phyloP scores from a whole-genome alignment of 2,797 vertebrate genomes.

The Hydrolagus colliei region DNA sequence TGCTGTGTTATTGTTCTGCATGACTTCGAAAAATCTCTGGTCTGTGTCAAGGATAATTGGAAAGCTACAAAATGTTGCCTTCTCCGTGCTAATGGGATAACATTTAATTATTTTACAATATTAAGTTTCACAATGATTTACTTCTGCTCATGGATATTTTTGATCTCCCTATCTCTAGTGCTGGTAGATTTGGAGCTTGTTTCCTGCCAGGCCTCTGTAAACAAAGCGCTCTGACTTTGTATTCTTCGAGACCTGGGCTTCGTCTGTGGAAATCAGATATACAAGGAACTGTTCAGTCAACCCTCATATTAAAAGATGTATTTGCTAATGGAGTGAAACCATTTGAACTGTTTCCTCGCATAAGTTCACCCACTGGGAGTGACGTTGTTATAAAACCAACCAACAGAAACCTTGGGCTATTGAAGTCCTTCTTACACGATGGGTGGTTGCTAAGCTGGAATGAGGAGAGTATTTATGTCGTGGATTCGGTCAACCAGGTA shows the following conservation, averaged over 20 bases:
- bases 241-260: conserved; percentile 80
- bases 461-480: conserved; percentile 83
- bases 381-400: conserved; percentile 56
- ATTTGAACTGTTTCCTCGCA: conserved; percentile 78
- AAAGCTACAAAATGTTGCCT: no score
- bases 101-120: not conserved
- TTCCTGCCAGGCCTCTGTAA: conserved; percentile 93
- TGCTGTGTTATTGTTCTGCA: no score
- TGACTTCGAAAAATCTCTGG: no score
- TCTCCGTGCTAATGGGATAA: no score
- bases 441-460: conserved; percentile 95
- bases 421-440: conserved; percentile 77
- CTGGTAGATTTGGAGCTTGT: conserved; percentile 83
- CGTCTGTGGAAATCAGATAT: conserved; percentile 82
- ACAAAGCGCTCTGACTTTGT: conserved; percentile 81
- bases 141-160: not conserved
- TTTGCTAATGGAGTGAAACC: conserved; percentile 69
- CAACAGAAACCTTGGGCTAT: conserved; percentile 77
- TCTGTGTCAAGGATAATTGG: no score
- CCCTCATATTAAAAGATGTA: conserved; percentile 71
- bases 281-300: conserved; percentile 79
- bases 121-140: not conserved
- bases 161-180: conserved; percentile 51
- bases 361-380: conserved; percentile 46
- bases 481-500: conserved; percentile 83